phyloP scores from a whole-genome alignment of 2,797 vertebrate species.

The Chiroxiphia lanceolata region DNA sequence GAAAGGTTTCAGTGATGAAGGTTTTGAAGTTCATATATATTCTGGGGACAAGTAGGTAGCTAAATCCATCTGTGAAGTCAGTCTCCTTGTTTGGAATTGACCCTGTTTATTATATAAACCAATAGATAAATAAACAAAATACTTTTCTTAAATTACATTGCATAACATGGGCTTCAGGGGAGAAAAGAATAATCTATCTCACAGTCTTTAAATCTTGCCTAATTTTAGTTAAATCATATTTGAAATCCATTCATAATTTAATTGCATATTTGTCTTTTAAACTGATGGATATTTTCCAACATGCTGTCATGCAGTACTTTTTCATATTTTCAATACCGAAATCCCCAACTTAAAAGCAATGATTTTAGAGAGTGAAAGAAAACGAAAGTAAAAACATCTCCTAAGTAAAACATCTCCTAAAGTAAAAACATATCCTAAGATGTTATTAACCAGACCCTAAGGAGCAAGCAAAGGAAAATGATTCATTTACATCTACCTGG shows the following conservation, averaged over 20 bases:
- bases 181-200: not conserved
- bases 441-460: not conserved
- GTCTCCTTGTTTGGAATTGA: not conserved
- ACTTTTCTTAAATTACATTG: not conserved
- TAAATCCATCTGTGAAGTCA: not conserved
- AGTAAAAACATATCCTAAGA: not conserved
- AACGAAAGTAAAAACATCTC: not conserved
- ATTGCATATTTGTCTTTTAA: not conserved
- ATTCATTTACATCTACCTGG: not conserved
- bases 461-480: too few species aligned
- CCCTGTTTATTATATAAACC: not conserved
- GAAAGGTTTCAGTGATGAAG: not conserved
- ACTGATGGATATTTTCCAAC: not conserved
- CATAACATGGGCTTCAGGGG: not conserved
- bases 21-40: not conserved
- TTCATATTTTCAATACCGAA: not conserved
- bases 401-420: too few species aligned
- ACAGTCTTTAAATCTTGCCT: not conserved
- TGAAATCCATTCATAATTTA: slow-evolving; percentile 9
- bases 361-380: not conserved
- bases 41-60: not conserved
- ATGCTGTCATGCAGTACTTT: not conserved
- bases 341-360: not conserved
- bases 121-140: not conserved
- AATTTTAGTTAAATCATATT: not conserved